Base-by-base conservation (phyloP, 2,113 vertebrate genomes). In the Cyphomyrus plagiostoma region DNA sequence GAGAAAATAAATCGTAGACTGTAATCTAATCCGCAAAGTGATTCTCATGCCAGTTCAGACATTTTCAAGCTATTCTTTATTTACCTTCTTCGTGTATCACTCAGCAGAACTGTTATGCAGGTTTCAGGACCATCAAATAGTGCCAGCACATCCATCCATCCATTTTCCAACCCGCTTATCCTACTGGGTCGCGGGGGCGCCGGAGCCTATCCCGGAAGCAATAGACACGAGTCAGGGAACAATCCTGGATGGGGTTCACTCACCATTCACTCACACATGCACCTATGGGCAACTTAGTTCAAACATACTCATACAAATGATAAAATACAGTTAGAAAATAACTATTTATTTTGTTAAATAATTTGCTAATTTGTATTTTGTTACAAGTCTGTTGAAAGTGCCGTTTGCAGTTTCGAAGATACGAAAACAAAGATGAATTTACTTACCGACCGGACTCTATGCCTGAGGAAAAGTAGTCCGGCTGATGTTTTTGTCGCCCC, bases 301-400 rank as follows among this genome's bases (percentile, higher is more conserved):
- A 35, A 35, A 35, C 35, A 35, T 35, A 35, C 35, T 10, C 10
- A 1, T 3, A 30, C n/a, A 70, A 70, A 70, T 26, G 11, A 66
- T 1, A 66, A 62, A 26, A 66, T 10, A 10, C 7, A 26, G 2
- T 26, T 26, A 66, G 62, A 66, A 66, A 66, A 70, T 26, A 30
- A 70, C 8, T 0, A 0, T 52, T 19, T 1, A 5, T 56, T 19
- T 56, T 56, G 52, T 21, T 21, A 66, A 66, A 66, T n/a, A 70
- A 70, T 70, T 4, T 1, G 53, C 53, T 56, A 21, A 1, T 70
- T 30, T 70, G 3, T 70, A 26, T 30, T 13, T 70, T 3, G 11
- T 13, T 4, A 70, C 62, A 15, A 7, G 13, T 39, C 1, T 90
- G 2, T 88, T 35, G 95, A 96, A 96, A 95, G 93, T 95, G 95